These are phyloP conservation scores for Meriones unguiculatus DNA, from an alignment of 2,113 vertebrate genomes.

Conservation along the genomic window DNA sequence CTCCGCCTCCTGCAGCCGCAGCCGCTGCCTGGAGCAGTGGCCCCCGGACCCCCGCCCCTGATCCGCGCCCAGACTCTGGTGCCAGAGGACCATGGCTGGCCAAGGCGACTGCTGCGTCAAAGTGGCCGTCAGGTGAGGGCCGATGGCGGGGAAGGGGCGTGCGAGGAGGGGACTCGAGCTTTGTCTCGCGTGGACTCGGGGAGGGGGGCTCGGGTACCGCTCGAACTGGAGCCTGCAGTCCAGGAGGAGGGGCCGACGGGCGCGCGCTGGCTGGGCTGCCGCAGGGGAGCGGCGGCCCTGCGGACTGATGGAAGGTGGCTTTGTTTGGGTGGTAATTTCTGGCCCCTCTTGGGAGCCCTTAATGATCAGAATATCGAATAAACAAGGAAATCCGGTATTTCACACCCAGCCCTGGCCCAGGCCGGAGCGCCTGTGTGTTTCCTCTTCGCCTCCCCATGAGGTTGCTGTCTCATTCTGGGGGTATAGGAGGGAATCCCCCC, in stretches of 20 bases:
- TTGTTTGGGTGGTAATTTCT: constrained; percentile 78
- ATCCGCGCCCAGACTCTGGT: constrained; percentile 38
- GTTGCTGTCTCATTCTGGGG: constrained; percentile 69
- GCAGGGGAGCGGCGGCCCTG: constrained; percentile 3
- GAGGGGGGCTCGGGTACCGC: neutral
- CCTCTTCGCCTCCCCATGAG: constrained; percentile 75
- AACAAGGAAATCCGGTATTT: constrained; percentile 87
- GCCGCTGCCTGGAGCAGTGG: constrained; percentile 49
- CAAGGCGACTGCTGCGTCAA: constrained; percentile 86
- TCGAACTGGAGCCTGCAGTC: neutral
- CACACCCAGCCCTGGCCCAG: constrained; percentile 75
- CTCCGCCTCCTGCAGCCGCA: constrained; percentile 60
- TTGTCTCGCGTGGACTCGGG: constrained; percentile 69
- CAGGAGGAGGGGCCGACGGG: neutral
- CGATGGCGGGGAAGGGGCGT: neutral
- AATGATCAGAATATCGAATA: constrained; percentile 80
- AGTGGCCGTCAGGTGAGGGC: constrained; percentile 86
- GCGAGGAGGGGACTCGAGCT: constrained; percentile 46
- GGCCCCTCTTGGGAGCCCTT: constrained; percentile 65
- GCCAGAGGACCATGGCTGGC: constrained; percentile 80
- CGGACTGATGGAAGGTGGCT: constrained; percentile 67
- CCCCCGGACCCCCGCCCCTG: constrained; percentile 59
- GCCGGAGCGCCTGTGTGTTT: constrained; percentile 76
- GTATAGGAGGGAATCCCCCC: neutral
- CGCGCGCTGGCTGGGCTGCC: neutral